Evolutionary conservation across 2,113 vertebrate species (phyloP).

Genomic region (Ranitomeya imitator): DNA sequence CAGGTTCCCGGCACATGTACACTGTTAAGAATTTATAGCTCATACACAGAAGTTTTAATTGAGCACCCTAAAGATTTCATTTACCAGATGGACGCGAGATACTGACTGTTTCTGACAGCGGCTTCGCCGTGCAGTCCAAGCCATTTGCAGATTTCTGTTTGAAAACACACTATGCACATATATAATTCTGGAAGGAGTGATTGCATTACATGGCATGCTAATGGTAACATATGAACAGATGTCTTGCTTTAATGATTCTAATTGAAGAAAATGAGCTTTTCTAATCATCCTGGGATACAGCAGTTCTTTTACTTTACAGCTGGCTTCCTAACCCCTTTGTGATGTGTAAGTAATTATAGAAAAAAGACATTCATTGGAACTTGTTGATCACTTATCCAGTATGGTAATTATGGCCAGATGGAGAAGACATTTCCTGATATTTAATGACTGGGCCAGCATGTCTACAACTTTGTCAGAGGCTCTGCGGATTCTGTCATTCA

Average conservation of each 20-base stretch:
- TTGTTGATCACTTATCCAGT: conserved; percentile 53
- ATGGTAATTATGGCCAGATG: conserved; percentile 48
- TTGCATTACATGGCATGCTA: conserved; percentile 26
- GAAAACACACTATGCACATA: background rate
- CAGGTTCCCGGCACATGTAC: conserved; percentile 10
- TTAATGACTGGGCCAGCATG: conserved; percentile 38
- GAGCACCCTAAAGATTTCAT: conserved; percentile 28
- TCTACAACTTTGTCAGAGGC: background rate
- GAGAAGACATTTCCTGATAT: conserved; percentile 49
- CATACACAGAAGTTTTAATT: conserved; percentile 26
- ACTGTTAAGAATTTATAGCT: conserved; percentile 29
- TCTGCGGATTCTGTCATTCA: background rate
- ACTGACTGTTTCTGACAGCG: background rate
- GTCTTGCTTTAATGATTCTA: conserved; percentile 52
- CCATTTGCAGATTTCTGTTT: background rate
- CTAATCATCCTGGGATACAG: conserved; percentile 40
- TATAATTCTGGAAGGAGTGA: conserved; percentile 3
- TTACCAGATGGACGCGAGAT: conserved; percentile 21
- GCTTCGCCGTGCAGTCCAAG: background rate
- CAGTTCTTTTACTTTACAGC: conserved; percentile 43
- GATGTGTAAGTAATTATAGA: conserved; percentile 47
- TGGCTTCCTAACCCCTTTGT: conserved; percentile 44
- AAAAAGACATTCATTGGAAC: conserved; percentile 43
- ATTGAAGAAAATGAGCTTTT: conserved; percentile 55
- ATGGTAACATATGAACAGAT: conserved; percentile 51